Evolutionary conservation across 35 echinoderm and acorn worm species (phyloP), one percentile per base, ranked within the genome.

Genomic region (Apostichopus californicus): DNA sequence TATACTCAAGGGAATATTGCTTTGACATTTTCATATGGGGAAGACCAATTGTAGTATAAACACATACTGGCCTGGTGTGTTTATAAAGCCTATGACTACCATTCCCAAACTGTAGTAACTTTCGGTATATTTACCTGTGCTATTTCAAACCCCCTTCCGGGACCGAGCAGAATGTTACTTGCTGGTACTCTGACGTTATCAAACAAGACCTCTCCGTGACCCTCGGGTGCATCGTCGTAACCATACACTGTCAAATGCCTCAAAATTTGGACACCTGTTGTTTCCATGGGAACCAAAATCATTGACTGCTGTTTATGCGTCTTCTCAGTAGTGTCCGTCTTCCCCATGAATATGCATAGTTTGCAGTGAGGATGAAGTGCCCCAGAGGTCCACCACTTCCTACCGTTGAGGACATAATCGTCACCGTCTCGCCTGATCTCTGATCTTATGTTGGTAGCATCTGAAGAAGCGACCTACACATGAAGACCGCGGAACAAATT

Each of bases 331-430:
- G 89, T 54, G 89, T 99, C 97, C 2, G 97, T 96, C 92, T 99
- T 99, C 9, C 97, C 97, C 97, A 99, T 99, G 92, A 99, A 99
- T 92, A 99, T 99, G 92, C 95, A 96, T 6, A 99, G n/a, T 68
- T 96, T 94, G 57, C 97, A 99, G 58, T 91, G 91, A 5, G 97
- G 95, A 56, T 99, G 91, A 58, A 95, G 85, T 12, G 97, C 97
- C 6, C 97, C 97, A 24, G 97, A 99, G 9, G 94, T 99, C 97
- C 97, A 99, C 97, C 97, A 99, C 79, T 99, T 99, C 26, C 83
- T 93, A 0, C 97, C 97, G 5, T 96, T 95, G 23, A 99, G 75
- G 10, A 99, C 83, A 17, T 93, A 87, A 7, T 96, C 82, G 85
- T 96, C 85, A 6, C 93, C 97, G 12, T 96, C 93, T 61, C 12